Conservation (phyloP, 2,888 invertebrate genomes). For the Timema podura region DNA sequence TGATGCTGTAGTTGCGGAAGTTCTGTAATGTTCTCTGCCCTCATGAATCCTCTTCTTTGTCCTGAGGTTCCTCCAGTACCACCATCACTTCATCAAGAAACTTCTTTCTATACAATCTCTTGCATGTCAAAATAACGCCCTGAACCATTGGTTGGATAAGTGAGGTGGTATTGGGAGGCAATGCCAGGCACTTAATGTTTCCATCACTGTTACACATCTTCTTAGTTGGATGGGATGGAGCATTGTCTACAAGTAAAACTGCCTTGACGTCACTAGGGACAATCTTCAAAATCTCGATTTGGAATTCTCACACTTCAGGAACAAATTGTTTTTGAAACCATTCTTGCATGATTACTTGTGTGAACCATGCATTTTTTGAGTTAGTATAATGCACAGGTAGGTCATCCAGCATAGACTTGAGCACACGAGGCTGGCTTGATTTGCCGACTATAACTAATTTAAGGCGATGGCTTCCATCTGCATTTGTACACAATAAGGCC, state of each 20-base stretch:
- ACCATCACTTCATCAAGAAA: constrained; percentile 15
- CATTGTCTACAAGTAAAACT: constrained; percentile 10
- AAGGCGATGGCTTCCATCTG: constrained; percentile 12
- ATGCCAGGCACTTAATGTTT: too few relatives aligned
- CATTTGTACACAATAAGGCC: not conserved
- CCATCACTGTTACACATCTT: too few relatives aligned
- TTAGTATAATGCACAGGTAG: too few relatives aligned
- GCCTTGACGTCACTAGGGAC: not conserved
- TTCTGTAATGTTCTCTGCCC: constrained; percentile 10
- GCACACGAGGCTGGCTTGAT: too few relatives aligned
- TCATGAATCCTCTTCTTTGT: constrained; percentile 2
- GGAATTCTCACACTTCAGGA: not conserved
- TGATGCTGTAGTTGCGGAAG: not conserved
- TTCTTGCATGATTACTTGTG: not conserved
- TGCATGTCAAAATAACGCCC: not conserved
- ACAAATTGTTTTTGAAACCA: constrained; percentile 1
- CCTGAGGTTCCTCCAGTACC: not conserved
- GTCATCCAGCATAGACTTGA: too few relatives aligned
- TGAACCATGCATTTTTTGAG: constrained; percentile 21
- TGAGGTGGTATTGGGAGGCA: too few relatives aligned
- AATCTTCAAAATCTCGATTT: not conserved
- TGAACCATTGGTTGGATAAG: too few relatives aligned
- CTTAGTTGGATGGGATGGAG: not conserved
- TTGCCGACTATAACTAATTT: too few relatives aligned
- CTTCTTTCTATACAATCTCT: constrained; percentile 10